Percentiles rank a stretch among this genome's conserved stretches.
These are phyloP conservation scores for Stegostoma tigrinum DNA, from an alignment of 2,113 vertebrate genomes.

Conservation along the genomic window DNA sequence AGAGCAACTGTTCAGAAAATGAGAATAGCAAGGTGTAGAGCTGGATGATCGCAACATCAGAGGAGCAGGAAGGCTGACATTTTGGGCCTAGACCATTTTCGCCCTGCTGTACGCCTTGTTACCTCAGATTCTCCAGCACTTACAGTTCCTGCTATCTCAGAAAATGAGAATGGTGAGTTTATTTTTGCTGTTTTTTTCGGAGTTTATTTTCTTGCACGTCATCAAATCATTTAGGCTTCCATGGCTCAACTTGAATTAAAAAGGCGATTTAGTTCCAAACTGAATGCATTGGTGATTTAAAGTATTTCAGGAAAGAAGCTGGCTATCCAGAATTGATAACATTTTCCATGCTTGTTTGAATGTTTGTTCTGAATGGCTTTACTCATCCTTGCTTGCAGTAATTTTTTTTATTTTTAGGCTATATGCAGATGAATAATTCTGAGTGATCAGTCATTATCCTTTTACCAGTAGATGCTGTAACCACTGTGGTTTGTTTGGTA, in stretches of 20 bases:
- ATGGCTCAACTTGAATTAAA: not conserved
- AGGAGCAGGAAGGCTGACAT: too few relatives aligned
- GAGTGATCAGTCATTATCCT: not conserved
- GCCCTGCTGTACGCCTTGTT: too few relatives aligned
- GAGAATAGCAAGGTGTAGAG: too few relatives aligned
- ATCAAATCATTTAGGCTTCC: not conserved
- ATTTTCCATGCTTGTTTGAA: not conserved
- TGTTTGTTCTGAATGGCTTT: not conserved
- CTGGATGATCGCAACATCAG: too few relatives aligned
- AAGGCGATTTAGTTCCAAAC: not conserved
- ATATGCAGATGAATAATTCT: not conserved
- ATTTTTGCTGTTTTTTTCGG: not conserved
- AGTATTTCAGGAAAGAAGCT: too few relatives aligned
- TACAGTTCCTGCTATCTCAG: too few relatives aligned
- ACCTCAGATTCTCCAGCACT: too few relatives aligned
- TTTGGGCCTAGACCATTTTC: too few relatives aligned
- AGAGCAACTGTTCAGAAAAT: not conserved
- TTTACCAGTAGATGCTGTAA: not conserved
- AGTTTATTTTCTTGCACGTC: not conserved
- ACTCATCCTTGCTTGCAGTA: not conserved
- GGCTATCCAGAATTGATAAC: not conserved
- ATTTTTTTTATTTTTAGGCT: not conserved
- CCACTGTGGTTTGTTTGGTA: not conserved
- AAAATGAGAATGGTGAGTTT: not conserved
- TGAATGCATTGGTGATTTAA: not conserved